Percentiles rank a stretch among this genome's conserved stretches.
Conservation (phyloP, 1,140 invertebrate genomes). For the Drosophila melanogaster region Release_6_plus_ISO1_MT NT_033777.3:5688501-5689000, state of each 20-base stretch:
- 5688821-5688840: constrained; percentile 37
- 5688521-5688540: too few relatives aligned
- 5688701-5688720: constrained; percentile 45
- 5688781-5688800: constrained; percentile 38
- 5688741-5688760: constrained; percentile 25
- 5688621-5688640: not conserved
- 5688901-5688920: constrained; percentile 2
- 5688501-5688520: too few relatives aligned
- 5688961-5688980: not conserved
- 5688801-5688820: constrained; percentile 27
- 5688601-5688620: too few relatives aligned
- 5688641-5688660: not conserved
- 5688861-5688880: constrained; percentile 8
- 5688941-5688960: not conserved
- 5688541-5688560: too few relatives aligned
- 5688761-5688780: constrained; percentile 73
- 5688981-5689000: too few relatives aligned
- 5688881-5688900: constrained; percentile 17
- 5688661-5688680: constrained; percentile 40
- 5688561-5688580: not conserved
- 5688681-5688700: constrained; percentile 16
- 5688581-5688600: not conserved
- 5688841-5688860: constrained; percentile 61
- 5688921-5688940: not conserved
- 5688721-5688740: constrained; percentile 11